These are phyloP conservation scores for Calonectris borealis DNA, from an alignment of 2,113 vertebrate species.

Conservation along the genomic window DNA sequence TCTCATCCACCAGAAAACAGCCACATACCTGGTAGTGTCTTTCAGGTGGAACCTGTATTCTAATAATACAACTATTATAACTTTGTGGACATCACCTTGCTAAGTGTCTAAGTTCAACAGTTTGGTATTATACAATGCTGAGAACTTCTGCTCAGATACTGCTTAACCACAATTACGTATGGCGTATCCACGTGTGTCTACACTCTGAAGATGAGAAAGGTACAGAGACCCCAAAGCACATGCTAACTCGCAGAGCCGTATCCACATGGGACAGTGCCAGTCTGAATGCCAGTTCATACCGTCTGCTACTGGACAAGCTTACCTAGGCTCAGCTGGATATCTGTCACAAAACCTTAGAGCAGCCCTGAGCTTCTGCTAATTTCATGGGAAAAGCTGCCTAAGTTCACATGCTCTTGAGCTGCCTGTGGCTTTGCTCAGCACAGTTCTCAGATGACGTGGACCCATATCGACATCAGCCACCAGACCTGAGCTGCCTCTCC, in stretches of 20 bases:
- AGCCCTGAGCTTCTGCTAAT: background rate
- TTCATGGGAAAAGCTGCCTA: background rate
- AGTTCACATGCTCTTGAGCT: background rate
- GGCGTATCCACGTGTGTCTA: accelerated
- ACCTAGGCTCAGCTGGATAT: background rate
- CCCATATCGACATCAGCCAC: accelerated
- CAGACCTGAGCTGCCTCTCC: background rate
- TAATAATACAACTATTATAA: background rate
- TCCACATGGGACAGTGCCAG: too few relatives aligned
- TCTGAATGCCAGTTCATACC: background rate
- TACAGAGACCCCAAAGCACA: accelerated
- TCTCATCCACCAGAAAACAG: background rate
- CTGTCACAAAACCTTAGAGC: background rate
- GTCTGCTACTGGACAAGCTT: background rate
- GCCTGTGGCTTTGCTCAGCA: background rate
- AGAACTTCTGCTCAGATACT: background rate
- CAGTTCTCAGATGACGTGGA: background rate
- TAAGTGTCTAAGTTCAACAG: background rate
- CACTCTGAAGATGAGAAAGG: background rate
- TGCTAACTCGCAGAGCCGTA: background rate
- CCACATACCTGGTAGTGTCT: background rate
- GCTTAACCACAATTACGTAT: background rate
- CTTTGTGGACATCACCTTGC: background rate
- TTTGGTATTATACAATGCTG: background rate
- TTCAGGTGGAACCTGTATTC: background rate